Evolutionary conservation across 2,888 invertebrate species (phyloP), one percentile per base, ranked within the genome.

Genomic region (Pycnomerus fuliginosus): DNA sequence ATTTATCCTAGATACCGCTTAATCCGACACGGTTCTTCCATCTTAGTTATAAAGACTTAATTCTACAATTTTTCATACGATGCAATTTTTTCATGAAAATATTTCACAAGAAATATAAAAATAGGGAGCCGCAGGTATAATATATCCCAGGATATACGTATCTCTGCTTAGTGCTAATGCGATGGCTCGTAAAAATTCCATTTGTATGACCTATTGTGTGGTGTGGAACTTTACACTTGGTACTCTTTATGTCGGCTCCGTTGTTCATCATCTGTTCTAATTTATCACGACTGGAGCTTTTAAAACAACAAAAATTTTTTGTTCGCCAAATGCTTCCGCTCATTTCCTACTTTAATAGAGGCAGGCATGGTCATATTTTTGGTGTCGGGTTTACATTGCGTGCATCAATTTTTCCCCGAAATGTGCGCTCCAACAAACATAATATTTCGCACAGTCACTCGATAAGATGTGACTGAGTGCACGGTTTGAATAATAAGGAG

Each of bases 21-120:
- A 58, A 58, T 53, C 55, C 50, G 48, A 58, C 58, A 56, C 44
- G 52, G 50, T 56, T 55, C 47, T 52, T 44, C 56, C 53, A 55
- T 56, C 56, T 56, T 40, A 44, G 48, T 44, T 38, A n/a, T n/a
- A n/a, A n/a, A n/a, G n/a, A n/a, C n/a, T n/a, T n/a, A n/a, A n/a
- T n/a, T n/a, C n/a, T n/a, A n/a, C n/a, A n/a, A n/a, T n/a, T n/a
- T n/a, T n/a, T n/a, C n/a, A n/a, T n/a, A n/a, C n/a, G n/a, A n/a
- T n/a, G n/a, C n/a, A n/a, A n/a, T n/a, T n/a, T n/a, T n/a, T n/a
- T n/a, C n/a, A n/a, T n/a, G n/a, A n/a, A n/a, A n/a, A n/a, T n/a
- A n/a, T n/a, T n/a, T n/a, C n/a, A n/a, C n/a, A n/a, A n/a, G n/a
- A n/a, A n/a, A n/a, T n/a, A n/a, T n/a, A n/a, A n/a, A n/a, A n/a